Base-by-base conservation (phyloP, 2,113 vertebrate genomes). In the Psittacula cyanocephala region DNA sequence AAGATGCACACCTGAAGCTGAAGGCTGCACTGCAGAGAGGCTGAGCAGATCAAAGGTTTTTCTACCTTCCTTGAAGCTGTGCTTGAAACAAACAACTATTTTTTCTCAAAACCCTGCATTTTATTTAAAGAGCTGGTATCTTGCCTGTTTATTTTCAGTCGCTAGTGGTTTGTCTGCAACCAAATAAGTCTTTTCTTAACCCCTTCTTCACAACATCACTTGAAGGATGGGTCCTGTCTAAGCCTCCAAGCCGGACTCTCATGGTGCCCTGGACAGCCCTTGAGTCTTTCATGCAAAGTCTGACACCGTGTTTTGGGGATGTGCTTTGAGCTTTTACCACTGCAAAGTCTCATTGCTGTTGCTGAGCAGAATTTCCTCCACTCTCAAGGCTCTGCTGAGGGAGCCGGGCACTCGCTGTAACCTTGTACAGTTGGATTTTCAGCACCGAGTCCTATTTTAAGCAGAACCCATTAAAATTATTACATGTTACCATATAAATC, bases 61-160 rank as follows among this genome's bases (percentile, higher is more conserved):
- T 92, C 79, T 91, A 83, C 77, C 43, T 93, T 95, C 79, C 93
- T 96, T 85, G 96, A 97, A 96, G 91, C 6, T 81, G 19, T 88
- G 52, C n/a, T 74, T 81, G 91, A 94, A 97, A 93, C 76, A 92
- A 96, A 69, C 69, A 90, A 80, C 79, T 37, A 22, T 41, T 86
- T 93, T 35, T 70, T 81, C 15, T 39, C 59, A 50, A 88, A 91
- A 93, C 55, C 71, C 53, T 85, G 46, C 53, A 37, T 96, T 97
- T 97, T 87, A 86, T 95, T 96, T 95, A 68, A 82, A 88, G 81
- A 77, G 83, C 71, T 85, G 77, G 84, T 89, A 52, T n/a, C 39
- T 76, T 39, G n/a, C 78, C 52, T 84, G 77, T 64, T 94, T 94
- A 67, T 92, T 96, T 88, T 96, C 95, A 62, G 87, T 47, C 39